Evolutionary conservation across 2,888 invertebrate species (phyloP), one percentile per base, ranked within the genome.

Genomic region (Oligia fasciuncula): DNA sequence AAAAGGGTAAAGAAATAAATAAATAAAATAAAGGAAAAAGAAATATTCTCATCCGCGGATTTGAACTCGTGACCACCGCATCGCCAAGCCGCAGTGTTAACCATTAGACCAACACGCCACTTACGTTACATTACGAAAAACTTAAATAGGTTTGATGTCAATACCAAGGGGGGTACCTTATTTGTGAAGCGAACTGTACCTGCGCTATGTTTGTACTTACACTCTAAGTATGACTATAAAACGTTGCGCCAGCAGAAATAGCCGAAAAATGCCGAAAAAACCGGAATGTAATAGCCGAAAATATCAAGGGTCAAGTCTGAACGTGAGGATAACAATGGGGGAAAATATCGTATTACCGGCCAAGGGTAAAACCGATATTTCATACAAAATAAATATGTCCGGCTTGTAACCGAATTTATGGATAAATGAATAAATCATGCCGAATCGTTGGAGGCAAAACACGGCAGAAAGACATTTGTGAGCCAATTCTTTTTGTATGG

Each of bases 281-380:
- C 49, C 76, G 57, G 68, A 83, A 90, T 87, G 91, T 90, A 91
- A 92, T 90, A 91, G 88, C 90, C 89, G 84, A 89, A 90, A 91
- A 91, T 89, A 87, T 89, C 90, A 91, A 89, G 92, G 93, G 93
- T 91, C 93, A 91, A 89, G 90, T 85, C 87, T 85, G 87, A 86
- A 83, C 87, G 85, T 83, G 85, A 83, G 92, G 91, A 90, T 92
- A 93, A 94, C 93, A 93, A 94, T 92, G 91, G 90, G 89, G 73
- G 88, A 89, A 92, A 92, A 93, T 94, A 93, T 93, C 90, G 89
- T 86, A 90, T 92, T 91, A 89, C 90, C 87, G 85, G 87, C 87
- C 86, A 85, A 84, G 88, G 88, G 89, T 90, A 92, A 90, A 91
- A 88, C 84, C 87, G 88, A 89, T 92, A 91, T 91, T 92, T 91